Base-by-base conservation (phyloP, 2,113 vertebrate species). In the Mola mola region DNA sequence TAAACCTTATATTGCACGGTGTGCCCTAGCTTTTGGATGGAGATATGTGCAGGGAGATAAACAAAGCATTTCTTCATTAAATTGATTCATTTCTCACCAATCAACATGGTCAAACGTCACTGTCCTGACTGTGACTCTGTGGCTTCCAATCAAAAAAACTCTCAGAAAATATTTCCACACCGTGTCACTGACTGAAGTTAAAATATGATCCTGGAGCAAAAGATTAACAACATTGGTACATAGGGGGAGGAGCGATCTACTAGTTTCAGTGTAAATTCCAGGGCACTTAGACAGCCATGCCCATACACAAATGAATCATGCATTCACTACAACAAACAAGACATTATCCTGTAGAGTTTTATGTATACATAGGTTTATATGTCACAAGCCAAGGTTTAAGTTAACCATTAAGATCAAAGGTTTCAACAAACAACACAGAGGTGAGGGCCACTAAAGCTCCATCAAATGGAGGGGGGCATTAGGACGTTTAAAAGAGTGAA, bases 241-340 rank as follows among this genome's bases (percentile, higher is more conserved):
- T 33, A 43, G 78, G 71, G 73, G 82, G 82, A 85, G 83, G 83
- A 85, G 75, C 13, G 4, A 75, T 6, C 20, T 13, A 44, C 25
- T 8, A 29, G 85, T 89, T 89, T 90, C 88, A 85, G 28, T 75
- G 31, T 33, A 85, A 50, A 86, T 87, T 82, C 84, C 84, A 77
- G 52, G 9, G n/a, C 40, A 43, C 0, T 9, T n/a, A 5, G 31
- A 38, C 11, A 46, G 47, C 38, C 63, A 75, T 64, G 2, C 81
- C 75, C 56, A 43, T 13, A 21, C 5, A 16, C 4, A 24, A 31
- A 21, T 16, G 2, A 15, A 5, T 33, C 7, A 12, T 43, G 22
- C 36, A 24, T 33, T 33, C 29, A 21, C 6, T 20, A n/a, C 1
- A 25, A 50, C 8, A 13, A 0, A 1, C 3, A n/a, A n/a, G n/a